Conservation (phyloP, 2,888 invertebrate genomes). For the Lasioglossum oenotherae region DNA sequence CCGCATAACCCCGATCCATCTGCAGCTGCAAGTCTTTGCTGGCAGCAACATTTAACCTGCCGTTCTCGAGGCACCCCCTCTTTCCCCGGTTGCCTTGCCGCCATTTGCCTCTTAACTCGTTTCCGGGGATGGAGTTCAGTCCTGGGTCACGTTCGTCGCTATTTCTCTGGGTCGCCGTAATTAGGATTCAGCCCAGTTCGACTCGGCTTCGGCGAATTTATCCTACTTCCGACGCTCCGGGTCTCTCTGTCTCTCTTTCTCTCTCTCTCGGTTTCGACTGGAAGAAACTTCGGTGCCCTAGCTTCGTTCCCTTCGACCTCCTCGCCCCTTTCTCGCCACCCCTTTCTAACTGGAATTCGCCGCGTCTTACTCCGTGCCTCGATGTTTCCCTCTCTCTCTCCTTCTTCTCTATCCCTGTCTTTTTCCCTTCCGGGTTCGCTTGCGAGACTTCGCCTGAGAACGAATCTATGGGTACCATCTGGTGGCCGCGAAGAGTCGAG, state of each 20-base stretch:
- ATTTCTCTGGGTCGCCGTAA: conserved; percentile 68
- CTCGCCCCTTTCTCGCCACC: background rate
- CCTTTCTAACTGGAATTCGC: background rate
- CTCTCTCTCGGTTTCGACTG: conserved; percentile 24
- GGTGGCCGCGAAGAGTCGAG: conserved; percentile 61
- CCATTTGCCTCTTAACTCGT: conserved; percentile 51
- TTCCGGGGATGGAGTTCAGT: conserved; percentile 51
- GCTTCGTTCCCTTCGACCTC: conserved; percentile 16
- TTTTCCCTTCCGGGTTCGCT: background rate
- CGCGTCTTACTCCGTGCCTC: background rate
- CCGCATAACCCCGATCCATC: conserved; percentile 57
- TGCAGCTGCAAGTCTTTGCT: conserved; percentile 40
- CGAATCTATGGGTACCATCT: conserved; percentile 60
- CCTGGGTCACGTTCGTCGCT: conserved; percentile 69
- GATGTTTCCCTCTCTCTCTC: background rate
- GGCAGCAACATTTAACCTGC: conserved; percentile 64
- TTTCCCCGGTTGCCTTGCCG: background rate
- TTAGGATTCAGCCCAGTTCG: conserved; percentile 71
- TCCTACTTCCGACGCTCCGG: conserved; percentile 61
- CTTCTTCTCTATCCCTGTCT: background rate
- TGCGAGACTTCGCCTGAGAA: conserved; percentile 42
- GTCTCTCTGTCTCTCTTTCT: conserved; percentile 30
- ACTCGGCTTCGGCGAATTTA: conserved; percentile 66
- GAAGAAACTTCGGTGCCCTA: conserved; percentile 51
- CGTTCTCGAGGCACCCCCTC: conserved; percentile 14